phyloP scores from a whole-genome alignment of 1,140 invertebrate species.

The Caerostris extrusa region DNA sequence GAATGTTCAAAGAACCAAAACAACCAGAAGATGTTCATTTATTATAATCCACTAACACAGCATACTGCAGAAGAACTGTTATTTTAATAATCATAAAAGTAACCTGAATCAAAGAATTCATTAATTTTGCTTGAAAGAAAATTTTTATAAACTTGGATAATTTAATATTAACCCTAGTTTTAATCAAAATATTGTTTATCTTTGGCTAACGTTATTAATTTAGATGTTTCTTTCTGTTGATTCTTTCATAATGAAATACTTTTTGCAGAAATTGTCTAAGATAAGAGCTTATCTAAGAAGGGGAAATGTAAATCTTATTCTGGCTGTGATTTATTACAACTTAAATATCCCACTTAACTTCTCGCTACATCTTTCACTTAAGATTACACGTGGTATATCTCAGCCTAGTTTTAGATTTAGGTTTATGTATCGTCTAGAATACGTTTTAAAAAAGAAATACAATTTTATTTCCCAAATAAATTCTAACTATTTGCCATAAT shows the following conservation, averaged over 20 bases:
- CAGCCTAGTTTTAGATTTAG: too few species aligned
- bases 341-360: neutral
- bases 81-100: neutral
- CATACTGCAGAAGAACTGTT: neutral
- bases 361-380: neutral
- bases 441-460: too few species aligned
- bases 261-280: neutral
- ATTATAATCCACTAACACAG: too few species aligned
- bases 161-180: neutral
- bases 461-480: too few species aligned
- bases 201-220: neutral
- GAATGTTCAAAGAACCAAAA: too few species aligned
- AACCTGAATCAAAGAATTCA: neutral
- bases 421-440: too few species aligned
- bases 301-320: neutral
- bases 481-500: too few species aligned
- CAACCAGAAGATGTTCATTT: too few species aligned
- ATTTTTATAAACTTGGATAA: neutral
- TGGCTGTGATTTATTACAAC: neutral
- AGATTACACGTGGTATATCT: neutral
- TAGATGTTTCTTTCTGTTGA: neutral
- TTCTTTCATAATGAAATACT: neutral
- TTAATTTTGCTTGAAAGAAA: neutral
- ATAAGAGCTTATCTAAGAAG: neutral
- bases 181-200: neutral